These are phyloP conservation scores for Camponotus floridanus DNA, from an alignment of 1,140 invertebrate genomes.

Conservation along the genomic window DNA sequence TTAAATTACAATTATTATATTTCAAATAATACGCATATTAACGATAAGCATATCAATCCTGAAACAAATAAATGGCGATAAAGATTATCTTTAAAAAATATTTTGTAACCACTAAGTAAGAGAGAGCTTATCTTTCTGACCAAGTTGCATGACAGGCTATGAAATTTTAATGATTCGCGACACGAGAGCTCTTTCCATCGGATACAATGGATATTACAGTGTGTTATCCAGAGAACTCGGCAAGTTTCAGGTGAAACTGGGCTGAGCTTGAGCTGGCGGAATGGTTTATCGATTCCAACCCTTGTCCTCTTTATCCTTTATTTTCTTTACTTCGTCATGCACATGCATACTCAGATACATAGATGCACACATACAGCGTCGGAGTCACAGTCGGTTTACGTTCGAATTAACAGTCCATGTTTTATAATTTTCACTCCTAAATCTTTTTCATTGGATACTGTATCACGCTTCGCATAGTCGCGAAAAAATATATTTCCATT, in stretches of 20 bases:
- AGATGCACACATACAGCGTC: neutral
- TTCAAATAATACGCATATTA: neutral
- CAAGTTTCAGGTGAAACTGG: conserved; percentile 56
- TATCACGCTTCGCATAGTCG: conserved; percentile 7
- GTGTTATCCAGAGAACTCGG: conserved; percentile 50
- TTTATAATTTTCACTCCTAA: conserved; percentile 37
- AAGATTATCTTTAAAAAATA: neutral
- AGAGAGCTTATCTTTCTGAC: conserved; percentile 17
- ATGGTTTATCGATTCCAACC: conserved; percentile 58
- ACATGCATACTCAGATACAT: neutral
- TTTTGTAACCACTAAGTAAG: conserved; percentile 11
- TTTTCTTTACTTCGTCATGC: conserved; percentile 55
- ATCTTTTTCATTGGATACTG: conserved; percentile 17
- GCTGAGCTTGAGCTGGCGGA: conserved; percentile 55
- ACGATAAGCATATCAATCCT: neutral
- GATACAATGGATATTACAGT: conserved; percentile 54
- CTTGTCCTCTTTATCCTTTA: conserved; percentile 62
- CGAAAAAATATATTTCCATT: neutral
- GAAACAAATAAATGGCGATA: neutral
- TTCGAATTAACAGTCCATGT: conserved; percentile 42
- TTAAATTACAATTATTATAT: neutral
- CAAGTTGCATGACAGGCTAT: conserved; percentile 23
- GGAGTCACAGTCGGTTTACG: conserved; percentile 45
- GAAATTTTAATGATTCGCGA: conserved; percentile 51
- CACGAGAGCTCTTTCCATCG: conserved; percentile 39